Percentiles rank a stretch among this genome's conserved stretches.
Conservation (phyloP, 2,113 vertebrate species). For the Scortum barcoo region DNA sequence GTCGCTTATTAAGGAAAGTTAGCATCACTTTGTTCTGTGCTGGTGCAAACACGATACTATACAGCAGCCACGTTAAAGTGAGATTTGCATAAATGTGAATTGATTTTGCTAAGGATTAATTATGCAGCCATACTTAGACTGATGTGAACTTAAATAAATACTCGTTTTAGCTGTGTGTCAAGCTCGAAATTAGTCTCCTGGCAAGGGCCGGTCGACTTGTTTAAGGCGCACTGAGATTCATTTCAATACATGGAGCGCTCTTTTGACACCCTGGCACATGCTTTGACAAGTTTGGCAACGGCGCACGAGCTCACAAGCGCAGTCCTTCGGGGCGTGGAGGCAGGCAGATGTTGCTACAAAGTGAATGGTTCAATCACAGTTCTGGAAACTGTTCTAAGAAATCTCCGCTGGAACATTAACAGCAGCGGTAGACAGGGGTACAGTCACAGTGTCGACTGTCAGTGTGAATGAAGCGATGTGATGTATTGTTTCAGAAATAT, state of each 20-base stretch:
- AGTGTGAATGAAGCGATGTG: neutral
- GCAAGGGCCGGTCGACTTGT: conserved; percentile 24
- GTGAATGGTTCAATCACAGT: conserved; percentile 50
- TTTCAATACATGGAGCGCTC: conserved; percentile 27
- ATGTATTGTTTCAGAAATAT: neutral
- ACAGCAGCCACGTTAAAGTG: neutral
- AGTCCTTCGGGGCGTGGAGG: conserved; percentile 12
- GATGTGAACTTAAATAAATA: neutral
- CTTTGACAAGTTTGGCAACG: conserved; percentile 58
- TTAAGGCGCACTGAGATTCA: conserved; percentile 38
- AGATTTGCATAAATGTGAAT: neutral
- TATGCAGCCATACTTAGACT: neutral
- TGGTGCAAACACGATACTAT: neutral
- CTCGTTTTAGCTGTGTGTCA: neutral
- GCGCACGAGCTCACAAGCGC: conserved; percentile 6
- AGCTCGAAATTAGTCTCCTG: conserved; percentile 17
- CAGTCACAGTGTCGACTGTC: conserved; percentile 2
- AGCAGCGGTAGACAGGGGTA: neutral
- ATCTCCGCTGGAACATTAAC: neutral
- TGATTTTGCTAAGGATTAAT: neutral
- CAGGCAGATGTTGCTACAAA: conserved; percentile 56
- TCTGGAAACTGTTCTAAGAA: conserved; percentile 29
- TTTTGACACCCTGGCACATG: conserved; percentile 52
- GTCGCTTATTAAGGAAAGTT: neutral
- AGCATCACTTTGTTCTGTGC: neutral